Percentiles rank a stretch among this genome's conserved stretches.
phyloP scores from a whole-genome alignment of 2,113 vertebrate species.

The Dipodomys merriami region DNA sequence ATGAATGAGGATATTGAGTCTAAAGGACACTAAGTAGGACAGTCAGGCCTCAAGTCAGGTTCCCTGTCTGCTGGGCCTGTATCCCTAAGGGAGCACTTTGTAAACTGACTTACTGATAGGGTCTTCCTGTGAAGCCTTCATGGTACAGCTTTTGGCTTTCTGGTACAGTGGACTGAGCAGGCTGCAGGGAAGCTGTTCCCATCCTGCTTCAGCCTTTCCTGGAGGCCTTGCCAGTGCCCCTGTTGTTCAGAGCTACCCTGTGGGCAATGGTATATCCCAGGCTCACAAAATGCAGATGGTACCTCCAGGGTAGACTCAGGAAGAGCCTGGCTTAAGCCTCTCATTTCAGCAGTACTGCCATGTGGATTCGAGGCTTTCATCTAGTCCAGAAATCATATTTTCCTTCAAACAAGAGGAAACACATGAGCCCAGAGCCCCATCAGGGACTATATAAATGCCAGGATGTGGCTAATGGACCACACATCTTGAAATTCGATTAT shows the following conservation, averaged over 20 bases:
- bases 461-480: conserved; percentile 65
- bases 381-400: not conserved
- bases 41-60: not conserved
- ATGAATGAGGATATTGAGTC: not conserved
- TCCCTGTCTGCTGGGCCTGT: not conserved
- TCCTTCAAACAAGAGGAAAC: conserved; percentile 57
- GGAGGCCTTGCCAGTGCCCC: not conserved
- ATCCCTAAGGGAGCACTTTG: not conserved
- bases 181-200: not conserved
- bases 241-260: not conserved
- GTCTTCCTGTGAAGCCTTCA: not conserved
- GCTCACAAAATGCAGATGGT: conserved; percentile 33
- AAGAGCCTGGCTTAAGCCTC: not conserved
- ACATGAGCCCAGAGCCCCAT: conserved; percentile 57
- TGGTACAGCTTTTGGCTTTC: not conserved
- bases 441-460: conserved; percentile 76
- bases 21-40: not conserved
- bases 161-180: not conserved
- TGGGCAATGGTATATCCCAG: conserved; percentile 1
- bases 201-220: not conserved
- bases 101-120: not conserved
- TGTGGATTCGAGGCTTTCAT: not conserved
- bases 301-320: not conserved
- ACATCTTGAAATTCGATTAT: conserved; percentile 67
- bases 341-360: not conserved